Percentiles rank a stretch among this genome's conserved stretches.
Evolutionary conservation across 2,797 vertebrate genomes (phyloP).

Genomic region (Leuciscus waleckii): DNA sequence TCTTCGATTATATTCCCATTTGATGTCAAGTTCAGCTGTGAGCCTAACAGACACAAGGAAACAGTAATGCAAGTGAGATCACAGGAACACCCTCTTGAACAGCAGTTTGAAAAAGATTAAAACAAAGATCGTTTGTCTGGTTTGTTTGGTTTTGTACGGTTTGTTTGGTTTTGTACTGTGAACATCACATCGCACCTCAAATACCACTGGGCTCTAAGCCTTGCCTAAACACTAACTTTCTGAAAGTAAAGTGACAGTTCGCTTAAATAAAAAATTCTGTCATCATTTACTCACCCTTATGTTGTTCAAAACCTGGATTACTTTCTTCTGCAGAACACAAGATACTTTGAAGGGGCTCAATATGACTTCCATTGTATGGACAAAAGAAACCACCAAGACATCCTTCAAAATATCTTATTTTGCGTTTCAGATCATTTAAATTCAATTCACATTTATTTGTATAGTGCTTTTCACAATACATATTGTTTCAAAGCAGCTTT

Average conservation of each 20-base stretch:
- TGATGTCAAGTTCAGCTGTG: not conserved
- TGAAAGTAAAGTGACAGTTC: not conserved
- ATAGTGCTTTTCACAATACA: no score
- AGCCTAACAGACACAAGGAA: slow-evolving; percentile 25
- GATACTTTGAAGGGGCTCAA: not conserved
- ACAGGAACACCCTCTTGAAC: not conserved
- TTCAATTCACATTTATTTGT: no score
- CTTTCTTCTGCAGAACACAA: not conserved
- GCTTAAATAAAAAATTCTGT: not conserved
- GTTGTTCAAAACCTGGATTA: not conserved
- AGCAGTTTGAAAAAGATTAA: no score
- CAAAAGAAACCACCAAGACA: not conserved
- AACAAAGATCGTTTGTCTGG: no score
- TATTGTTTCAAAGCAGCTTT: no score
- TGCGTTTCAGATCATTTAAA: not conserved
- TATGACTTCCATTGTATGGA: not conserved
- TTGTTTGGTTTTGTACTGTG: not conserved
- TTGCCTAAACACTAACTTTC: no score
- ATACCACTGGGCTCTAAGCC: not conserved
- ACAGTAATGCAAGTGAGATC: not conserved
- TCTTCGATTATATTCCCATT: not conserved
- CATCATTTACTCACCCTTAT: not conserved
- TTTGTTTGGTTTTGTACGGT: not conserved
- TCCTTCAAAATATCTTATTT: not conserved
- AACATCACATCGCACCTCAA: not conserved